Evolutionary conservation across 2,888 invertebrate genomes (phyloP).

Genomic region (Galerucella pusilla): DNA sequence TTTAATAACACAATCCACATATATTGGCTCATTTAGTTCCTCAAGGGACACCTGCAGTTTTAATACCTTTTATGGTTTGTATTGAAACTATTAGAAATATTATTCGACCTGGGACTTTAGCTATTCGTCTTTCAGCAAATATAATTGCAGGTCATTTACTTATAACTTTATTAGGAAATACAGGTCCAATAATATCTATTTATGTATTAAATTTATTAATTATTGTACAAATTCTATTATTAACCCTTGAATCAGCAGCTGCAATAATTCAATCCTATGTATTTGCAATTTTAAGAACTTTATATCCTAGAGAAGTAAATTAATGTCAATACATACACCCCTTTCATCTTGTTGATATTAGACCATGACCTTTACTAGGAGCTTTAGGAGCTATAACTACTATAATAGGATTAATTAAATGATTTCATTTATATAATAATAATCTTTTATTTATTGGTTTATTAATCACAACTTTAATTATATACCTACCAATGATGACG

Average conservation of each 20-base stretch:
- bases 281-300: conserved; percentile 72
- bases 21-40: conserved; percentile 78
- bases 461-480: conserved; percentile 66
- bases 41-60: conserved; percentile 71
- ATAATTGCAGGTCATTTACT: conserved; percentile 11
- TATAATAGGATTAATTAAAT: conserved; percentile 71
- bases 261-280: conserved; percentile 76
- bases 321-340: conserved; percentile 69
- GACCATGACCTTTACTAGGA: conserved; percentile 73
- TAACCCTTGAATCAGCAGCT: conserved; percentile 62
- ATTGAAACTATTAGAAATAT: conserved; percentile 74
- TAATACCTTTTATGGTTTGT: conserved; percentile 79
- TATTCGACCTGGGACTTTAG: no score
- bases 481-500: conserved; percentile 78
- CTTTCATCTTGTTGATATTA: conserved; percentile 74
- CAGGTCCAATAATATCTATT: conserved; percentile 53
- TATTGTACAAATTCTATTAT: conserved; percentile 46
- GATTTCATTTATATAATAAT: conserved; percentile 70
- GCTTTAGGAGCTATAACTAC: conserved; percentile 70
- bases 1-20: conserved; percentile 70
- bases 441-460: conserved; percentile 69
- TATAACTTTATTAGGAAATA: conserved; percentile 70
- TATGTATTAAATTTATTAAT: conserved; percentile 53
- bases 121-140: conserved; percentile 62
- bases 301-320: conserved; percentile 76